These are phyloP conservation scores for Etia nguti DNA, from an alignment of 2,113 vertebrate species.

Conservation along the genomic window DNA sequence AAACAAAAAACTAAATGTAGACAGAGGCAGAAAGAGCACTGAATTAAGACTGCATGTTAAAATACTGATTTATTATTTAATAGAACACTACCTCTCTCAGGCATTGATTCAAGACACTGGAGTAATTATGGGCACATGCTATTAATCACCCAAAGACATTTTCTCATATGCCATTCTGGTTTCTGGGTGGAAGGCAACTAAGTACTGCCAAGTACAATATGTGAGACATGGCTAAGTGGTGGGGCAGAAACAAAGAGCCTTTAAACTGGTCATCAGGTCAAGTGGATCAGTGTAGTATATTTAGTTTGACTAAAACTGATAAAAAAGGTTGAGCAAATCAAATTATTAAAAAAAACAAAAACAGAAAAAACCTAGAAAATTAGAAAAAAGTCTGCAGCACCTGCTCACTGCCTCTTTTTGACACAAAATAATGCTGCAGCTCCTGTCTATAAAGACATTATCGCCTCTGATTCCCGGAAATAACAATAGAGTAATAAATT, in stretches of 20 bases:
- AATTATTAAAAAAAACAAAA: background rate
- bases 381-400: background rate
- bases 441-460: background rate
- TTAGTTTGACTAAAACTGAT: background rate
- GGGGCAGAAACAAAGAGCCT: background rate
- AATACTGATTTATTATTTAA: background rate
- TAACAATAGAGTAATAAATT: background rate
- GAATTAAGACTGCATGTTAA: background rate
- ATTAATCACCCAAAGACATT: background rate
- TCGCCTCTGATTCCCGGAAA: background rate
- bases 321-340: background rate
- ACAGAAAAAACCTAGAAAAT: background rate
- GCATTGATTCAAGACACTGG: background rate
- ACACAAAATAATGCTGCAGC: background rate
- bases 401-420: fast-evolving
- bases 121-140: background rate
- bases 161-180: background rate
- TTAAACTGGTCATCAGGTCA: background rate
- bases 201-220: background rate
- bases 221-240: background rate
- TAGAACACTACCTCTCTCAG: background rate
- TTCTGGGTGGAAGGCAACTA: background rate
- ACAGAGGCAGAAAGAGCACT: background rate
- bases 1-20: background rate
- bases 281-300: background rate